phyloP scores from a whole-genome alignment of 2,888 invertebrate species.

The Parnassius glacialis region DNA sequence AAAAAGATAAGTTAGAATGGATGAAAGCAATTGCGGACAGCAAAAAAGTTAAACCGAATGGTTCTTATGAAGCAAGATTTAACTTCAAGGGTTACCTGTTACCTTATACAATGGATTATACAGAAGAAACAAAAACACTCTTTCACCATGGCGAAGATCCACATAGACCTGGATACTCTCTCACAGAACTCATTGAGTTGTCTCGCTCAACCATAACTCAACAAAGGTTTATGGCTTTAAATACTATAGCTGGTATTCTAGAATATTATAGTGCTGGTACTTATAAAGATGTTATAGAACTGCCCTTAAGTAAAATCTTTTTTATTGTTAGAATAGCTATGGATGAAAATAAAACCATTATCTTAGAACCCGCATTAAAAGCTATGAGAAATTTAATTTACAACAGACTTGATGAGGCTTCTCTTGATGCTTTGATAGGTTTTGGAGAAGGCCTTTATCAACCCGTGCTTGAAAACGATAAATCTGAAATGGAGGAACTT shows the following conservation, averaged over 20 bases:
- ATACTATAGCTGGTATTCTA: conserved; percentile 89
- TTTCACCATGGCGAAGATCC: conserved; percentile 97
- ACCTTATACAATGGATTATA: conserved; percentile 84
- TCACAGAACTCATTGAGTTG: conserved; percentile 92
- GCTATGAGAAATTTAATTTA: conserved; percentile 88
- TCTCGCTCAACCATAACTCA: conserved; percentile 89
- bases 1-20: conserved; percentile 94
- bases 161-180: conserved; percentile 92
- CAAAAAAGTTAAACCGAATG: conserved; percentile 75
- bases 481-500: conserved; percentile 77
- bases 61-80: conserved; percentile 90
- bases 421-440: conserved; percentile 85
- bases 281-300: conserved; percentile 87
- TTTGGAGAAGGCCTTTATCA: conserved; percentile 84
- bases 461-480: conserved; percentile 79
- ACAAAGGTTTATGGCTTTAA: conserved; percentile 90
- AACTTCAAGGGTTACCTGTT: conserved; percentile 90
- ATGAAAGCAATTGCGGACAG: conserved; percentile 85
- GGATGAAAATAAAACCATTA: conserved; percentile 89
- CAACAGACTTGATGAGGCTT: conserved; percentile 89
- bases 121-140: conserved; percentile 81
- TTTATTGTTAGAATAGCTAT: conserved; percentile 91
- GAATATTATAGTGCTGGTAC: conserved; percentile 87
- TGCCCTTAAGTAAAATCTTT: conserved; percentile 88
- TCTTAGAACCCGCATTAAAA: conserved; percentile 88